phyloP scores from a whole-genome alignment of 2,797 vertebrate species.

The Cephalopachus bancanus region DNA sequence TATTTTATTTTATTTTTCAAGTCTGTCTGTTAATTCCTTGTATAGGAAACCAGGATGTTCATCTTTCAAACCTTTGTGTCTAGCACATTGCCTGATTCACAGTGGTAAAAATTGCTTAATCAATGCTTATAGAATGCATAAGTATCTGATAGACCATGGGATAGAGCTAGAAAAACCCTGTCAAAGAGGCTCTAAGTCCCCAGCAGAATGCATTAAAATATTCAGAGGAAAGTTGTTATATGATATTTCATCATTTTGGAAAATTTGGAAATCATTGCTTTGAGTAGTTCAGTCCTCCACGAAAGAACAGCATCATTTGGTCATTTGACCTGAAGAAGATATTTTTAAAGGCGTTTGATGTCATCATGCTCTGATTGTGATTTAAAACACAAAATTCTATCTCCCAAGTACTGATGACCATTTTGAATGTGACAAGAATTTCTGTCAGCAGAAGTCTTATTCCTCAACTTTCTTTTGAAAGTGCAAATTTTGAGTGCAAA shows the following conservation, averaged over 20 bases:
- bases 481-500: background rate
- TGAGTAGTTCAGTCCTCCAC: background rate
- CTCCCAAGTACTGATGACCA: conserved; percentile 37
- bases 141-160: background rate
- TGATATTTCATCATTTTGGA: conserved; percentile 4
- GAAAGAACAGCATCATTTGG: background rate
- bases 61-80: background rate
- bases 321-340: background rate
- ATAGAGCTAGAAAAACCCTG: background rate
- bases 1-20: conserved; percentile 14
- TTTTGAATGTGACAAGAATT: conserved; percentile 7
- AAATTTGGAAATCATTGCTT: conserved; percentile 34
- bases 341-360: background rate
- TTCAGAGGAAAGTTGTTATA: background rate
- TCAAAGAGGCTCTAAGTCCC: background rate
- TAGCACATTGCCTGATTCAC: background rate
- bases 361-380: background rate
- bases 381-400: conserved; percentile 49
- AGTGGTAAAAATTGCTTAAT: background rate
- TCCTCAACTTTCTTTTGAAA: background rate
- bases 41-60: conserved; percentile 11
- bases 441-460: background rate
- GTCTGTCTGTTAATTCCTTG: background rate
- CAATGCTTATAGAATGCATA: too few species aligned
- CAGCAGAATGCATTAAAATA: background rate